Base-by-base conservation (phyloP, 2,113 vertebrate genomes). In the Tragelaphus strepsiceros region DNA sequence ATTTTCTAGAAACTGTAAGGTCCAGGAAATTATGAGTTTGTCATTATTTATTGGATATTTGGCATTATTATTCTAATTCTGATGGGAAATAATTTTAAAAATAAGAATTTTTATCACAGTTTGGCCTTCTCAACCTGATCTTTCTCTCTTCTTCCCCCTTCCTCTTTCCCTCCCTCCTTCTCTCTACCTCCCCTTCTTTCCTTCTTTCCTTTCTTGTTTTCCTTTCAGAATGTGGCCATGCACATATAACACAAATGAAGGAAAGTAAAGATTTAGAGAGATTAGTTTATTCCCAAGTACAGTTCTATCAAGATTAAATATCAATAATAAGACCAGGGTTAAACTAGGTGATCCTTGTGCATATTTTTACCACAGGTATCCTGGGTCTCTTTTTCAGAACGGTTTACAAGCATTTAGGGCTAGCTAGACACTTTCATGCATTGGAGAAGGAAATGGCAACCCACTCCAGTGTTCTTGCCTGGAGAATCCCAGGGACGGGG, bases 11-110 rank as follows among this genome's bases (percentile, higher is more conserved):
- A 88, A 81, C 51, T 71, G 15, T 92, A 89, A 88, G 17, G 35
- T 78, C 5, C 32, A 96, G 51, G 74, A 81, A 90, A 26, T 16
- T 49, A 32, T 85, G 80, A 64, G 6, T 54, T 92, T 82, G 51
- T 49, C 53, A 56, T 97, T 77, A 56, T 81, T 88, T 96, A 84
- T 74, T 86, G 87, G 93, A 93, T 35, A 58, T n/a, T 92, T 91
- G 77, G 13, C 59, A 84, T 53, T 90, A 53, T 46, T 43, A 39
- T 49, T 82, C 62, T 67, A 39, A 85, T 77, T 49, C 9, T 83
- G 5, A 83, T 89, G 51, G 58, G 82, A 97, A 93, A 84, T 51
- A 81, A 77, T 67, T 93, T 94, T 30, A 1, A 74, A 97, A 90
- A 46, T 49, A 77, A 88, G 19, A 77, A 85, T 77, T 90, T 46